Base-by-base conservation (phyloP, 1,140 invertebrate genomes). In the Scylla paramamosain region DNA sequence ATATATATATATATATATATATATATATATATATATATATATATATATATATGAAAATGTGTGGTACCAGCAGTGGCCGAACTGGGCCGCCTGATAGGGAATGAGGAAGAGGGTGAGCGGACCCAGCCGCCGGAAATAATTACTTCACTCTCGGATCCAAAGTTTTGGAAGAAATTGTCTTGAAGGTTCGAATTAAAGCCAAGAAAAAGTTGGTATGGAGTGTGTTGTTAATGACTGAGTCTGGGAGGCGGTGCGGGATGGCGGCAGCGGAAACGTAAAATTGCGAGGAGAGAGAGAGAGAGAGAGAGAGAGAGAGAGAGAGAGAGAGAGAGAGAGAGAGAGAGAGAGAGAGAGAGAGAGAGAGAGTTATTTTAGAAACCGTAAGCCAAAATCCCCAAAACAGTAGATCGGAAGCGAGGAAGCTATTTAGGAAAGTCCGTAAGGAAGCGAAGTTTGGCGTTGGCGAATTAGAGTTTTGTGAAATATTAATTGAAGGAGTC, bases 201-300 rank as follows among this genome's bases (percentile, higher is more conserved):
- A 77, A 77, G 67, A 77, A 77, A 77, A 77, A 77, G 67, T 77
- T 77, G 67, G 67, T 77, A 77, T 77, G 67, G 67, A 77, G 67
- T 77, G 67, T 77, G 67, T 77, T 77, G 67, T 25, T 77, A 77
- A 77, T 77, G 67, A 77, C 67, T 77, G 25, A 77, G 67, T 77
- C 67, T 77, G 67, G 67, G 67, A 25, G 67, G 67, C 67, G 67
- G 67, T 59, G 52, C 16, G 52, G 52, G 52, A 59, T 20, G 67
- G 67, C 52, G 67, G 67, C 67, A 8, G 67, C 67, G 67, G 20
- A n/a, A 77, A 77, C 67, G 67, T 25, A n/a, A n/a, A 59, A n/a
- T 77, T 59, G 10, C 52, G 10, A 77, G 20, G 67, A 77, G 20
- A n/a, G 67, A 77, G 20, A 77, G 67, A 10, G 10, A 67, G 59